Percentiles rank a stretch among this genome's conserved stretches.
phyloP scores from a whole-genome alignment of 2,888 invertebrate genomes.

The Disparrhopalites patrizii region DNA sequence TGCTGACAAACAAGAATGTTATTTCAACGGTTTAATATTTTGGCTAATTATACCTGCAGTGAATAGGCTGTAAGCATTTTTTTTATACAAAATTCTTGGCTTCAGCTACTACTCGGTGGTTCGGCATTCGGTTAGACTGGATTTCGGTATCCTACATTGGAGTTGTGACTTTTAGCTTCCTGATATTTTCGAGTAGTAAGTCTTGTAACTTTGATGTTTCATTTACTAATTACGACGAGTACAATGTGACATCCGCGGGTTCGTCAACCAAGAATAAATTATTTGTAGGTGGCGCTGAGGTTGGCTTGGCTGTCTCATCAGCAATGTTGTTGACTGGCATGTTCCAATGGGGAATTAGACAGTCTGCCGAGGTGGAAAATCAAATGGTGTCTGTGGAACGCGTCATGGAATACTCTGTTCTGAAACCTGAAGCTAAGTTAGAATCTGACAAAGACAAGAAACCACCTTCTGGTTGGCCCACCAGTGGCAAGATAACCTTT shows the following conservation, averaged over 20 bases:
- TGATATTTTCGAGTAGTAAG: constrained; percentile 2
- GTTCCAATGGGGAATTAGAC: constrained; percentile 34
- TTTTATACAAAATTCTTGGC: constrained; percentile 66
- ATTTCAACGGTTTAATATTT: no score
- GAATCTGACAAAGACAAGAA: constrained; percentile 35
- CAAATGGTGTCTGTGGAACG: constrained; percentile 53
- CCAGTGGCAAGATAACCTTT: constrained; percentile 35
- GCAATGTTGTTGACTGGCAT: constrained; percentile 58
- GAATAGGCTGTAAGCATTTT: neutral
- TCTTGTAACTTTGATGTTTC: neutral
- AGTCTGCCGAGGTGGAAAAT: constrained; percentile 58
- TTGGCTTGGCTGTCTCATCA: constrained; percentile 15
- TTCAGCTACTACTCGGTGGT: constrained; percentile 82
- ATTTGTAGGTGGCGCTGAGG: constrained; percentile 10
- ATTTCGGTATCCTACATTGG: constrained; percentile 82
- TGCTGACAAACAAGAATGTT: no score
- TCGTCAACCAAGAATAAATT: neutral
- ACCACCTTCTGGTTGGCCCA: constrained; percentile 39
- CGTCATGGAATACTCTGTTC: constrained; percentile 54
- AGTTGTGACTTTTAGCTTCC: constrained; percentile 62
- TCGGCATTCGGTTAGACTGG: constrained; percentile 70
- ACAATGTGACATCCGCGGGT: neutral
- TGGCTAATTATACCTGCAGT: no score
- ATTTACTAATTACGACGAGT: neutral
- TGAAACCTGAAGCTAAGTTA: constrained; percentile 53